Evolutionary conservation across 2,888 invertebrate genomes (phyloP).

Genomic region (Cephus pygmeus): DNA sequence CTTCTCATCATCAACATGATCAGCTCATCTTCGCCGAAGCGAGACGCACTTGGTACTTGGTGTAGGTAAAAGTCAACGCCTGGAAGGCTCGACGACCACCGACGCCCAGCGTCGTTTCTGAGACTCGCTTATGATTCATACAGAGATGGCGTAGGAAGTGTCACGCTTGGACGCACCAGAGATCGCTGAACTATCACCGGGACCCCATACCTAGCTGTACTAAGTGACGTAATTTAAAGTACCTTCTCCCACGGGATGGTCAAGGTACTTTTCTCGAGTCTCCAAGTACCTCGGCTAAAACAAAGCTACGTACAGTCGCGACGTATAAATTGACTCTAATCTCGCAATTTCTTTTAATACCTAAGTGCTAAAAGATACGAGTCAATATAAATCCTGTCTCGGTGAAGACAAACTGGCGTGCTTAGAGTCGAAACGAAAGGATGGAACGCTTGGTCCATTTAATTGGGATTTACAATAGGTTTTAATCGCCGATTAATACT

Average conservation of each 20-base stretch:
- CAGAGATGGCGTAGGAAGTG: slow-evolving; percentile 22
- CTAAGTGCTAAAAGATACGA: not conserved
- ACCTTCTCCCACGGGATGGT: not conserved
- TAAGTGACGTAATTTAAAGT: slow-evolving; percentile 23
- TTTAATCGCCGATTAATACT: not conserved
- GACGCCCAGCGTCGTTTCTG: not conserved
- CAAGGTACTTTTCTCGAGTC: not conserved
- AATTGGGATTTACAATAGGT: not conserved
- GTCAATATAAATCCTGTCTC: not conserved
- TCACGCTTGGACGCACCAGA: slow-evolving; percentile 35
- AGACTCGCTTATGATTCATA: slow-evolving; percentile 28
- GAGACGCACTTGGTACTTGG: not conserved
- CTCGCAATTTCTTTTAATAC: not conserved
- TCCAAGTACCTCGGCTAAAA: not conserved
- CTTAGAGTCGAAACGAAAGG: not conserved
- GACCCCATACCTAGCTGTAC: slow-evolving; percentile 34
- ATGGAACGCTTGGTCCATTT: not conserved
- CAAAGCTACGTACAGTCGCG: not conserved
- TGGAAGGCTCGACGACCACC: not conserved
- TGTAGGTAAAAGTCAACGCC: not conserved
- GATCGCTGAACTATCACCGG: slow-evolving; percentile 29
- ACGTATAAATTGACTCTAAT: not conserved
- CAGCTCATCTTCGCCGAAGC: not conserved
- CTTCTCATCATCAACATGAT: not conserved
- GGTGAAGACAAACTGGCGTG: not conserved